Evolutionary conservation across 2,888 invertebrate species (phyloP).

Genomic region (Colletes collaris): DNA sequence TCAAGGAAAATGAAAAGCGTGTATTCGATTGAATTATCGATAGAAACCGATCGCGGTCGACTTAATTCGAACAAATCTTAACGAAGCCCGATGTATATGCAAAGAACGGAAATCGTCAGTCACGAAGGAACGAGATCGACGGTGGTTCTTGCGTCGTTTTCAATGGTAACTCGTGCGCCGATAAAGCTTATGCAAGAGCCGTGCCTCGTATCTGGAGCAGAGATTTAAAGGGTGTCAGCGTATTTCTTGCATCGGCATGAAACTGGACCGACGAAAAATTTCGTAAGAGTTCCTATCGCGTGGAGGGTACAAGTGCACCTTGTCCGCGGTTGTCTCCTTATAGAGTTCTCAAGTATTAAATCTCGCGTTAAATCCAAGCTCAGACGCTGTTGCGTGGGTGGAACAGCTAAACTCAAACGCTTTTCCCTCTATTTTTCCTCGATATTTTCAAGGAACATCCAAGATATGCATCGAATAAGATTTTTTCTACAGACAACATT

Average conservation of each 20-base stretch:
- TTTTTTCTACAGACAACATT: no score
- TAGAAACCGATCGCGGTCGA: background rate
- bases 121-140: conserved; percentile 39
- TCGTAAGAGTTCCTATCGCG: conserved; percentile 26
- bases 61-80: background rate
- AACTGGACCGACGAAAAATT: conserved; percentile 31
- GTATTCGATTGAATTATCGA: background rate
- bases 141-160: conserved; percentile 40
- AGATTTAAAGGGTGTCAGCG: conserved; percentile 46
- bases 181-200: conserved; percentile 45
- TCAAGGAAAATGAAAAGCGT: no score
- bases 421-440: no score
- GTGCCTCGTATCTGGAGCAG: conserved; percentile 45
- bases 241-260: conserved; percentile 42
- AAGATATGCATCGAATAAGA: no score
- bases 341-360: background rate
- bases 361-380: background rate
- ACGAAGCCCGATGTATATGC: conserved; percentile 34
- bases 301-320: conserved; percentile 3
- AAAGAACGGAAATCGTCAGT: conserved; percentile 43
- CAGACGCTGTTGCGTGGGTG: background rate
- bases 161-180: conserved; percentile 39
- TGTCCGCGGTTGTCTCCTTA: background rate
- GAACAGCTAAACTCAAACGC: background rate
- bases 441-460: no score